Evolutionary conservation across 2,888 invertebrate species (phyloP).

Genomic region (Amphipyra berbera): DNA sequence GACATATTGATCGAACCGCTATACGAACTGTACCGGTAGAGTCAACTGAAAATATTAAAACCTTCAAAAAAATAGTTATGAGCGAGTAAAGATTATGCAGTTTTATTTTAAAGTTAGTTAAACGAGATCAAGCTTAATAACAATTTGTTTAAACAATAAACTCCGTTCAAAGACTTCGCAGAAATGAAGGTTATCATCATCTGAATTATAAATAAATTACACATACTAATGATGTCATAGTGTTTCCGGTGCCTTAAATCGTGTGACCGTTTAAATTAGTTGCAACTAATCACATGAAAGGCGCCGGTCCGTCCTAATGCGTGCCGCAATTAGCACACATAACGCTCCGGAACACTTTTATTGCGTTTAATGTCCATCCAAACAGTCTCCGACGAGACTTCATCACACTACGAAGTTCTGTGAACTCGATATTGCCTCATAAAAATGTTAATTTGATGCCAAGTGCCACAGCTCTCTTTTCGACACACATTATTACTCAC

Average conservation of each 20-base stretch:
- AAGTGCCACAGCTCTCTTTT: conserved; percentile 54
- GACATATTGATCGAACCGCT: conserved; percentile 33
- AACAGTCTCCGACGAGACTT: conserved; percentile 51
- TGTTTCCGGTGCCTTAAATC: conserved; percentile 48
- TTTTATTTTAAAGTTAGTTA: conserved; percentile 9
- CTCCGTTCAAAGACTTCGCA: conserved; percentile 33
- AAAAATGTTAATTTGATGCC: conserved; percentile 68
- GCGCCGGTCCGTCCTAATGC: conserved; percentile 72
- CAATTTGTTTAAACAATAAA: conserved; percentile 29
- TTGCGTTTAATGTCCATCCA: conserved; percentile 73
- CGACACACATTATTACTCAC: conserved; percentile 59
- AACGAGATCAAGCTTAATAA: conserved; percentile 6
- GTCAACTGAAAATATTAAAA: conserved; percentile 4
- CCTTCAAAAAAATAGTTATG: not conserved
- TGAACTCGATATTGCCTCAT: conserved; percentile 56
- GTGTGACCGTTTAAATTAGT: conserved; percentile 68
- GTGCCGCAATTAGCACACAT: conserved; percentile 77
- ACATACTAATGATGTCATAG: conserved; percentile 54
- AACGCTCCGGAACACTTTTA: conserved; percentile 78
- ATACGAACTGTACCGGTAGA: conserved; percentile 17
- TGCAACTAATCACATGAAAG: conserved; percentile 69
- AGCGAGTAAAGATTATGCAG: not conserved
- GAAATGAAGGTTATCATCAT: conserved; percentile 39
- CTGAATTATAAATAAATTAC: conserved; percentile 35
- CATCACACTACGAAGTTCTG: conserved; percentile 49